Base-by-base conservation (phyloP, 2,888 invertebrate genomes). In the Chrysomela aeneicollis region DNA sequence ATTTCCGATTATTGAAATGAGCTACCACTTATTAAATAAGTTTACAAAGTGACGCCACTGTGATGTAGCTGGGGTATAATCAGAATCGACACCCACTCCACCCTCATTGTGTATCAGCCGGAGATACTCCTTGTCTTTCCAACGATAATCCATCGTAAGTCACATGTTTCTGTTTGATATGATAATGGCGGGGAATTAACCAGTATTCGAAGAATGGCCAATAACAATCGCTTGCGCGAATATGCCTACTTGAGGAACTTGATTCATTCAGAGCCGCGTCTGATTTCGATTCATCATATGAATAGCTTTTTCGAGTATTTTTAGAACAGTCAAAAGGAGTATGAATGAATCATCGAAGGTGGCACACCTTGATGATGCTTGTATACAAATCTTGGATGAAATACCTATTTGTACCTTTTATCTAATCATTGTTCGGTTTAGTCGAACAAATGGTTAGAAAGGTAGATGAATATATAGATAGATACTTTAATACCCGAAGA, bases 151-250 rank as follows among this genome's bases (percentile, higher is more conserved):
- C 61, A 55, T 64, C 66, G 67, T 70, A 66, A 67, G 63, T 66
- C 67, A 67, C 67, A 64, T 58, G 70, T 63, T 65, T 54, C 60
- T 63, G 62, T 70, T 66, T 62, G 65, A 65, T 69, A 70, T 70
- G 64, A 67, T 70, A 67, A 70, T 70, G 62, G 64, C 42, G 64
- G 57, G 63, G 42, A 10, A 69, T 67, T 69, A 67, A 65, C 64
- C 54, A 55, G 57, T 64, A 61, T 64, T 64, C 37, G 42, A 67
- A 67, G 68, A 68, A 65, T 62, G 61, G 54, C 55, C 54, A 59
- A 63, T 63, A 59, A 63, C 65, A 61, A 58, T 58, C 53, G 53
- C 53, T 52, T 15, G 42, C 12, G 42, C 15, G 42, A 42, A 15
- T 12, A 57, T 57, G 57, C 57, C 57, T 57, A 57, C 57, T 57